A percentile compares a stretch with the other conserved stretches of the same genome.
Evolutionary conservation across 2,797 vertebrate species (phyloP).

Genomic region (Sarcophilus harrisii): DNA sequence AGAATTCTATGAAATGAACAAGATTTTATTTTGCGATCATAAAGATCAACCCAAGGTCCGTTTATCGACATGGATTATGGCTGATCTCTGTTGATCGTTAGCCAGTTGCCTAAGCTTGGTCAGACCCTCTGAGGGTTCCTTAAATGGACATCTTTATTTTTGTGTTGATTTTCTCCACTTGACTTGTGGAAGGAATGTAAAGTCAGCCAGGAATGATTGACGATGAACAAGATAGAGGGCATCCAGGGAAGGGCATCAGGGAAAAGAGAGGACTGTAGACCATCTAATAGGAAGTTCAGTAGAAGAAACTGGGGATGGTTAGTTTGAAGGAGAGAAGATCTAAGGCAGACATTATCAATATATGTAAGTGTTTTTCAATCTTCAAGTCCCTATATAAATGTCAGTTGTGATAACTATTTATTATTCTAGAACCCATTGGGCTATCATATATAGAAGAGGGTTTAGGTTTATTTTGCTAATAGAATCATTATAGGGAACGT

Average conservation of each 20-base stretch:
- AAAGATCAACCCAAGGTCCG: background rate
- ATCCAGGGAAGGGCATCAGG: background rate
- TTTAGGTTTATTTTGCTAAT: background rate
- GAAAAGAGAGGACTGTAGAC: background rate
- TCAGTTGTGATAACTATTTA: background rate
- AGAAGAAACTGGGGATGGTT: background rate
- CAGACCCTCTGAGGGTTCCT: background rate
- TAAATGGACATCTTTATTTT: background rate
- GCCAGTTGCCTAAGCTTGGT: background rate
- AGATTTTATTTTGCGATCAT: background rate
- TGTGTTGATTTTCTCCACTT: background rate
- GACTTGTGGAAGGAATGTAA: background rate
- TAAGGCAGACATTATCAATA: background rate
- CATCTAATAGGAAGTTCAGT: background rate
- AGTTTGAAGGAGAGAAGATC: background rate
- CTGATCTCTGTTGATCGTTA: background rate
- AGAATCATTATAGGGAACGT: background rate
- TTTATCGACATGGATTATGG: background rate
- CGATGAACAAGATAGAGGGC: background rate
- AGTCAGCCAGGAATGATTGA: background rate
- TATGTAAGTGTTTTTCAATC: background rate
- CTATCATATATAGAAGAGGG: background rate
- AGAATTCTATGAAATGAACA: background rate
- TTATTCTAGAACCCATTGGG: background rate
- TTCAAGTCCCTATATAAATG: background rate